phyloP scores from a whole-genome alignment of 2,888 invertebrate genomes.

The Papilio elwesi region DNA sequence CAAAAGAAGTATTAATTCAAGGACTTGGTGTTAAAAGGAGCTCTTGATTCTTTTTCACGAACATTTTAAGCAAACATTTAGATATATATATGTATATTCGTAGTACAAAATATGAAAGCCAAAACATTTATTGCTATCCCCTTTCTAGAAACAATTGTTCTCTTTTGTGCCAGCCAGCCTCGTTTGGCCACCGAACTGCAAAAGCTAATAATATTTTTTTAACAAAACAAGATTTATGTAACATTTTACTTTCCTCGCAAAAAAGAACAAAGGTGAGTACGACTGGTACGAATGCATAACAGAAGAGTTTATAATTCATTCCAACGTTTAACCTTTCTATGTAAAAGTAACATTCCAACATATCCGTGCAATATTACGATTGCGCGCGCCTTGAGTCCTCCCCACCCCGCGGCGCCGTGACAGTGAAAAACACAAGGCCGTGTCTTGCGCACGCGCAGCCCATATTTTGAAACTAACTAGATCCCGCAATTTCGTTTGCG shows the following conservation, averaged over 20 bases:
- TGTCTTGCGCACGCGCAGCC: conserved; percentile 23
- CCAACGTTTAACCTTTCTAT: conserved; percentile 27
- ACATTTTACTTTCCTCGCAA: neutral
- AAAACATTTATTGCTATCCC: neutral
- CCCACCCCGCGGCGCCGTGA: conserved; percentile 44
- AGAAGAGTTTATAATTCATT: conserved; percentile 10
- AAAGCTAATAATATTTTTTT: too few species aligned
- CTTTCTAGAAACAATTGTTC: neutral
- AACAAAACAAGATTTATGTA: too few species aligned
- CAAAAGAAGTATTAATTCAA: too few species aligned
- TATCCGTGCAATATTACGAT: conserved; percentile 32
- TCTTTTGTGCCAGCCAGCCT: neutral
- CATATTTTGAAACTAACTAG: conserved; percentile 32
- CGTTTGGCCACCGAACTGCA: too few species aligned
- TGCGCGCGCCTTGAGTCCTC: conserved; percentile 27
- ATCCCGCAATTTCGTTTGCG: neutral
- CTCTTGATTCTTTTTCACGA: neutral
- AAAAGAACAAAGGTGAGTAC: conserved; percentile 7
- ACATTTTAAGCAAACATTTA: neutral
- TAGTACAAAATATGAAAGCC: neutral
- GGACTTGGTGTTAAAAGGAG: neutral
- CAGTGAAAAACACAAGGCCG: conserved; percentile 60
- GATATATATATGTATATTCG: neutral
- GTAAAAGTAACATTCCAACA: conserved; percentile 31
- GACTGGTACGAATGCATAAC: neutral